These are phyloP conservation scores for Axis porcinus DNA, from an alignment of 2,113 vertebrate genomes.

Conservation along the genomic window DNA sequence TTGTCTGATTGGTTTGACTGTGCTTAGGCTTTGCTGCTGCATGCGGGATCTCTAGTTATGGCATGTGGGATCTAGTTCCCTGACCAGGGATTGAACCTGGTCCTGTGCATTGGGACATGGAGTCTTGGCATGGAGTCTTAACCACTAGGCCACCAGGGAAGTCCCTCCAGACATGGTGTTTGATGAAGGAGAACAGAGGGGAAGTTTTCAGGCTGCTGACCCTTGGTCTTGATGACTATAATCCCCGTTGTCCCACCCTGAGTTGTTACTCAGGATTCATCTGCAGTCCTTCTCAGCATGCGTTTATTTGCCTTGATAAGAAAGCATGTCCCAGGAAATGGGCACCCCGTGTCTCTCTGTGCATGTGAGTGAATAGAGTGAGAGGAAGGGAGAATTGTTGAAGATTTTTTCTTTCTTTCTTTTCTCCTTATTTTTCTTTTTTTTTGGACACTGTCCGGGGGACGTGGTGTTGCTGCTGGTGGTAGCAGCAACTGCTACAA, in stretches of 20 bases:
- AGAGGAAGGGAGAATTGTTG: background rate
- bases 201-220: background rate
- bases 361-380: background rate
- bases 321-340: conserved; percentile 45
- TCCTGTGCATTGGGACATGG: background rate
- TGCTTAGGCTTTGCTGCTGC: background rate
- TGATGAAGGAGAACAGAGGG: background rate
- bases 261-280: background rate
- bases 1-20: background rate
- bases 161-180: background rate
- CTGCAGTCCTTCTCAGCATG: background rate
- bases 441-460: conserved; percentile 63
- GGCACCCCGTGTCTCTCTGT: background rate
- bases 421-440: background rate
- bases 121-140: background rate
- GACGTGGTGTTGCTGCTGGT: conserved; percentile 63
- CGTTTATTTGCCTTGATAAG: conserved; percentile 45
- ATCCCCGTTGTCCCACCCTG: background rate
- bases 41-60: background rate
- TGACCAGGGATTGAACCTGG: background rate
- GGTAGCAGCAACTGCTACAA: conserved; percentile 77
- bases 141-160: background rate
- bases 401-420: background rate
- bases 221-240: background rate
- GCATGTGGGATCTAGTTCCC: background rate